Evolutionary conservation across 2,113 vertebrate species (phyloP).

Genomic region (Leptobrachium ailaonicum): DNA sequence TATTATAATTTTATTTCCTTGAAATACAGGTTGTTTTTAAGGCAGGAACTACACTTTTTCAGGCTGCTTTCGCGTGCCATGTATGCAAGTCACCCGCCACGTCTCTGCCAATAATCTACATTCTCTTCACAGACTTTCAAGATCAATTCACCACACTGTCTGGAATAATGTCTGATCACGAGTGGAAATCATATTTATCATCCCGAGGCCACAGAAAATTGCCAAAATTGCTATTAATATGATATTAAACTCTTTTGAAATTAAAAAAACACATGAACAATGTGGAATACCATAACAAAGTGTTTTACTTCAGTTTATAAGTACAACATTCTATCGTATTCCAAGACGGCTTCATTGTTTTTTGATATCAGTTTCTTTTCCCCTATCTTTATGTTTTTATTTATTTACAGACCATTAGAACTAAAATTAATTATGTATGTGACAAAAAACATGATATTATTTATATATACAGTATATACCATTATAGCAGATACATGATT

Average conservation of each 20-base stretch:
- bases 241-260: conserved; percentile 42
- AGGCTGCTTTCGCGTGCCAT: too few relatives aligned
- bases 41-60: too few relatives aligned
- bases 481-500: too few relatives aligned
- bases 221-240: conserved; percentile 49
- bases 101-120: not conserved
- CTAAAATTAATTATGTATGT: too few relatives aligned
- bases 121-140: conserved; percentile 3
- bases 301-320: conserved; percentile 19
- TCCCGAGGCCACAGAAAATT: conserved; percentile 24
- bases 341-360: not conserved
- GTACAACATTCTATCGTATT: not conserved
- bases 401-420: too few relatives aligned
- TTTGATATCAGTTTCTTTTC: too few relatives aligned
- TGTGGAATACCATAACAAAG: conserved; percentile 12
- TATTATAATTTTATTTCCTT: too few relatives aligned
- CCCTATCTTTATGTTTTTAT: too few relatives aligned
- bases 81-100: not conserved
- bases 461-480: too few relatives aligned
- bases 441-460: too few relatives aligned
- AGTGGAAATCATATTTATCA: conserved; percentile 23
- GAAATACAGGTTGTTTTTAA: too few relatives aligned
- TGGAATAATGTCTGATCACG: conserved; percentile 35
- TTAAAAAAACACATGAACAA: conserved; percentile 39
- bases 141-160: conserved; percentile 33